These are phyloP conservation scores for Drosophila ficusphila DNA, from an alignment of 1,140 invertebrate genomes.

Conservation along the genomic window DNA sequence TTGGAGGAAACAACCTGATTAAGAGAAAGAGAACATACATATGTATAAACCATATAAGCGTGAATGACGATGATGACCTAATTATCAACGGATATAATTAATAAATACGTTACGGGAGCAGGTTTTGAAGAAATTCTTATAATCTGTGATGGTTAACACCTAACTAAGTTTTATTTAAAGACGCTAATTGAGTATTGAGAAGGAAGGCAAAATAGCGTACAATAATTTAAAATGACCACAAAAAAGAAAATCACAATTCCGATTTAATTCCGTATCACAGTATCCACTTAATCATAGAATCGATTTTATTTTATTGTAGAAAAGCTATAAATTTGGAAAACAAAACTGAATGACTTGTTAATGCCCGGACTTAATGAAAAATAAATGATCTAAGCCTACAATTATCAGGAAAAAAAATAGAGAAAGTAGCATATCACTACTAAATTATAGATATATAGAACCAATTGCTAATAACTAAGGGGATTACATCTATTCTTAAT, in stretches of 20 bases:
- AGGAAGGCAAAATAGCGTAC: too few species aligned
- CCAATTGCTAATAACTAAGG: constrained; percentile 1
- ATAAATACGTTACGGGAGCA: not conserved
- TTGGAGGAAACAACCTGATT: constrained; percentile 6
- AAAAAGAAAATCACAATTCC: not conserved
- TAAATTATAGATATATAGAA: not conserved
- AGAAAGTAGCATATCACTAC: not conserved
- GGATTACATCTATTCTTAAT: too few species aligned
- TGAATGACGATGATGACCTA: constrained; percentile 6
- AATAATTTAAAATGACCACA: too few species aligned
- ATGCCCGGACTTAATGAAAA: not conserved
- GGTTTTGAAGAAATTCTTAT: too few species aligned
- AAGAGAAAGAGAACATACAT: not conserved
- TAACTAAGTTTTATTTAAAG: too few species aligned
- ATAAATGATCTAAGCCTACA: not conserved
- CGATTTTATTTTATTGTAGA: not conserved
- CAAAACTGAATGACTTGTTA: not conserved
- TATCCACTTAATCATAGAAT: not conserved
- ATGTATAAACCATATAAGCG: not conserved
- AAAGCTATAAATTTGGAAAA: not conserved
- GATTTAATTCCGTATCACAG: too few species aligned
- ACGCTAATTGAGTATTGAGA: too few species aligned
- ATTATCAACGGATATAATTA: not conserved
- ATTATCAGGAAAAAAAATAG: not conserved
- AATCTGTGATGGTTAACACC: too few species aligned